Base-by-base conservation (phyloP, 2,888 invertebrate genomes). In the Drosophila fulvimacula region DNA sequence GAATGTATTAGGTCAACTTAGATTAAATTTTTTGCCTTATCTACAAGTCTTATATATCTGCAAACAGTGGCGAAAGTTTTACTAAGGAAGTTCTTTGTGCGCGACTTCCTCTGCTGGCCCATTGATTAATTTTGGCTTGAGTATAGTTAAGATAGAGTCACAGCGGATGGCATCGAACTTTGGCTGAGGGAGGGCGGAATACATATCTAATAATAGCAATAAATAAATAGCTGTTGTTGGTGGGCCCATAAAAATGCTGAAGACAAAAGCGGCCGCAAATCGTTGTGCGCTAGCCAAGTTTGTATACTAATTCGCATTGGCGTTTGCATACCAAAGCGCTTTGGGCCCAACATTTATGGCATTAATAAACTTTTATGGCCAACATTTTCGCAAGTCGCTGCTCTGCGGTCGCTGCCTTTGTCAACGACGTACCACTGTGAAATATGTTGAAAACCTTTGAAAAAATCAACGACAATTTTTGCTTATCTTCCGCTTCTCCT, bases 241-340 rank as follows among this genome's bases (percentile, higher is more conserved):
- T 13, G 1, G 21, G 3, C 58, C 69, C 81, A 81, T 73, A 81
- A 86, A 81, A 82, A 48, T 60, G 73, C 41, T 52, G 41, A 48
- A 62, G 53, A 69, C 41, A 60, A 75, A 73, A 62, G 70, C 69
- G 49, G 55, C 62, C 30, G 48, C 63, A 66, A 56, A 73, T 58
- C 77, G 52, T 38, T 52, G 24, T 24, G 73, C 48, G 73, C 52
- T 60, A 44, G 72, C 75, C 81, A 82, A 84, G 81, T 89, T 87
- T 87, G 81, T 88, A 81, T 82, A 83, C 90, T 86, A 88, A 88
- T 90, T 90, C 81, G 87, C 84, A 76, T 82, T 88, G 77, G 81
- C 72, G 79, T 86, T 87, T 88, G 89, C 87, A 90, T 84, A 81
- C 71, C 65, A 81, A 86, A 86, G 72, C 79, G 79, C 89, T 87